These are phyloP conservation scores for Plecturocebus donacophilus DNA, from an alignment of 2,113 vertebrate species.

Conservation along the genomic window DNA sequence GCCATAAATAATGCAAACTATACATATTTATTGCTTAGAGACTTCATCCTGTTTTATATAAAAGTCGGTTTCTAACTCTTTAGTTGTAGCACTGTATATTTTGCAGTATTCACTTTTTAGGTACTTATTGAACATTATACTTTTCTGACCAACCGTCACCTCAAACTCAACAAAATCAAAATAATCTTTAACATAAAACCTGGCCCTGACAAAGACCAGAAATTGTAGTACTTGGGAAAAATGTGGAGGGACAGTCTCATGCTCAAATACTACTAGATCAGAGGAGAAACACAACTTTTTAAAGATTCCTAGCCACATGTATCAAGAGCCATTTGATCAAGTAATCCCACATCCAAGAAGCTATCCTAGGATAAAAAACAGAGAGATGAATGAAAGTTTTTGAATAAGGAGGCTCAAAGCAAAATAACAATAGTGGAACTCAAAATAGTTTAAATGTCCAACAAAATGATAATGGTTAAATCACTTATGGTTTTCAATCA, in stretches of 20 bases:
- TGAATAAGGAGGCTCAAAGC: background rate
- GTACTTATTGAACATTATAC: background rate
- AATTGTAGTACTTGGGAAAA: background rate
- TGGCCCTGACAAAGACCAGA: background rate
- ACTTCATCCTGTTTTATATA: background rate
- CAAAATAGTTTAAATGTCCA: background rate
- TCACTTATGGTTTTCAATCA: background rate
- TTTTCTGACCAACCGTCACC: background rate
- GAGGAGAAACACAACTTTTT: background rate
- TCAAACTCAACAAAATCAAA: constrained; percentile 46
- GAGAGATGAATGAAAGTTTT: background rate
- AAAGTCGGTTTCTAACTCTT: background rate
- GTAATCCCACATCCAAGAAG: background rate
- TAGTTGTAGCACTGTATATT: background rate
- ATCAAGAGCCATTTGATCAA: constrained; percentile 31
- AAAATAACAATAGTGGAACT: background rate
- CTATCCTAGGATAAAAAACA: background rate
- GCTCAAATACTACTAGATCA: background rate
- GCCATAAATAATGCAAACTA: background rate
- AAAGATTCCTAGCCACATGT: background rate
- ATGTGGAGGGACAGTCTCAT: background rate
- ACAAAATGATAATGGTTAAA: constrained; percentile 21
- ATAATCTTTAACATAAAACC: constrained; percentile 11
- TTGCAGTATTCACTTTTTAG: background rate
- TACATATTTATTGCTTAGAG: background rate